Conservation (phyloP, 2,888 invertebrate species). For the Polydesmus complanatus region DNA sequence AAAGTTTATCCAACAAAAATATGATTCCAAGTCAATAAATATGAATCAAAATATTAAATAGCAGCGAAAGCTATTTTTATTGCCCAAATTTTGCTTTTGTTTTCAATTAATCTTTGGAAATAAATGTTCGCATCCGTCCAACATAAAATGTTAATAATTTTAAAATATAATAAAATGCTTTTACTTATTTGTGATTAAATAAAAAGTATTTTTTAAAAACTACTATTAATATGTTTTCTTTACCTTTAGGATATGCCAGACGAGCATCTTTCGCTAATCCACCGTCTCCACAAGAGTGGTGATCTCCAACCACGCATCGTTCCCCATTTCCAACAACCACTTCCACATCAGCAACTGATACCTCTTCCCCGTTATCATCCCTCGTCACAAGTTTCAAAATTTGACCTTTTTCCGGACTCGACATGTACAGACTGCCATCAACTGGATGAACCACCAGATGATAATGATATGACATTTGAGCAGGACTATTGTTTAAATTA, state of each 20-base stretch:
- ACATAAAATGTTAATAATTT: no score
- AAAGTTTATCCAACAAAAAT: no score
- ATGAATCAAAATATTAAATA: no score
- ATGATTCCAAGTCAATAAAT: no score
- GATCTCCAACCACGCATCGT: constrained; percentile 80
- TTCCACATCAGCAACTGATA: constrained; percentile 73
- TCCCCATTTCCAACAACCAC: constrained; percentile 89
- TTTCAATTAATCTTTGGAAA: no score
- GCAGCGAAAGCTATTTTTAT: no score
- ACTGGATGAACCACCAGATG: constrained; percentile 91
- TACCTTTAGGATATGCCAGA: constrained; percentile 85
- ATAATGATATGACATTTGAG: constrained; percentile 87
- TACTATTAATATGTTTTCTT: neutral
- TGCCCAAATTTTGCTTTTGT: no score
- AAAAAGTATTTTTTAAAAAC: neutral
- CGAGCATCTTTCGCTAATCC: constrained; percentile 83
- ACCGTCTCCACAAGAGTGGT: constrained; percentile 91
- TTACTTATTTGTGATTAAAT: no score
- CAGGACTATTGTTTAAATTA: constrained; percentile 47
- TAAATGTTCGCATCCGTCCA: no score
- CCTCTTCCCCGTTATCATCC: constrained; percentile 42
- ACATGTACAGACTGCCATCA: constrained; percentile 85
- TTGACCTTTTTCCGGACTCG: constrained; percentile 89
- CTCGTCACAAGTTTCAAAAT: constrained; percentile 73
- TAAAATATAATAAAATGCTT: no score